A percentile compares a stretch with the other conserved stretches of the same genome.
These are phyloP conservation scores for Scaptomyza polygonia DNA, from an alignment of 2,888 invertebrate species.

Conservation along the genomic window DNA sequence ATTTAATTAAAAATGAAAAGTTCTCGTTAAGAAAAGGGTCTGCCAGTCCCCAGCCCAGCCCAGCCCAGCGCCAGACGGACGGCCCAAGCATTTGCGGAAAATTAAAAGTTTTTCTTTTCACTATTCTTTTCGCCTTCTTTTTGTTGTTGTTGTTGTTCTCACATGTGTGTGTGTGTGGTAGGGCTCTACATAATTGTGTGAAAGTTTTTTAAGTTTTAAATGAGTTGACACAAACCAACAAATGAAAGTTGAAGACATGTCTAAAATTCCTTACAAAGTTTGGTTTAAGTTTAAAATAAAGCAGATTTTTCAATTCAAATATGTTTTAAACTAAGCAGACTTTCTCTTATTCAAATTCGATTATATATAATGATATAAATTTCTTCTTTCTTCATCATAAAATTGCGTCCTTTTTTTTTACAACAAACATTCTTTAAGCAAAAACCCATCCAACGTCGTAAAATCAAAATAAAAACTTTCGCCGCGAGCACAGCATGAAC, in stretches of 20 bases:
- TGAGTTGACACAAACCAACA: slow-evolving; percentile 33
- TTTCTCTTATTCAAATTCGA: slow-evolving; percentile 3
- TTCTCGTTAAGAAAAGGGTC: slow-evolving; percentile 71
- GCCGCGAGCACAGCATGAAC: slow-evolving; percentile 8
- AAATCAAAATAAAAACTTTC: slow-evolving; percentile 75
- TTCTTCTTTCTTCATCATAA: slow-evolving; percentile 10
- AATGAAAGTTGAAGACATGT: slow-evolving; percentile 10
- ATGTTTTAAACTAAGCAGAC: not conserved
- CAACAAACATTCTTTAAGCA: slow-evolving; percentile 16
- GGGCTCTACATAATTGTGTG: slow-evolving; percentile 42
- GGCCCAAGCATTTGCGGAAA: slow-evolving; percentile 66
- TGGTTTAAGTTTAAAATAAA: slow-evolving; percentile 3
- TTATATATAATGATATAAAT: slow-evolving; percentile 33
- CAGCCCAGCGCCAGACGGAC: not conserved
- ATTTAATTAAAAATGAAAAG: slow-evolving; percentile 78
- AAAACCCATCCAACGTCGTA: slow-evolving; percentile 57
- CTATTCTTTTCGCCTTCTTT: slow-evolving; percentile 11
- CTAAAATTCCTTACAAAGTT: slow-evolving; percentile 18
- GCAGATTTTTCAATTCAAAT: not conserved
- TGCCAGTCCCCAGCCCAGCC: not conserved
- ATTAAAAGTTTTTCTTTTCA: slow-evolving; percentile 70
- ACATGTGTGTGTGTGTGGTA: not conserved
- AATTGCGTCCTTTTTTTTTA: slow-evolving; percentile 19
- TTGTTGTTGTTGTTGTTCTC: not conserved
- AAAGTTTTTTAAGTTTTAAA: slow-evolving; percentile 54